These are phyloP conservation scores for Takifugu bimaculatus DNA, from an alignment of 2,113 vertebrate species.

Conservation along the genomic window DNA sequence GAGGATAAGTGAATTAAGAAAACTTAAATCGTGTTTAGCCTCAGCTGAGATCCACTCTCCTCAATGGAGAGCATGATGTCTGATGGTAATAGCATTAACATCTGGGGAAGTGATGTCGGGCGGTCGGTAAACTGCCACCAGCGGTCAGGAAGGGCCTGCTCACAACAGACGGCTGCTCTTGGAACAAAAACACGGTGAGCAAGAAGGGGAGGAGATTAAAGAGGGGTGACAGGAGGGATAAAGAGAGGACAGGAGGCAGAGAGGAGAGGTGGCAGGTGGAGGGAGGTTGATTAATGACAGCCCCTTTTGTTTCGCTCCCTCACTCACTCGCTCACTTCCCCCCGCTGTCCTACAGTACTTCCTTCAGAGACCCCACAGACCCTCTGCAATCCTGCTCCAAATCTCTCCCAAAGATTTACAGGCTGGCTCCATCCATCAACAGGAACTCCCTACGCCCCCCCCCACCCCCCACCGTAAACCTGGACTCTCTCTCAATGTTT, in stretches of 20 bases:
- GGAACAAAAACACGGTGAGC: conserved; percentile 19
- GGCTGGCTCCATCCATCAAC: conserved; percentile 64
- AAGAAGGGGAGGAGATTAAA: conserved; percentile 8
- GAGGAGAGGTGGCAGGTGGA: conserved; percentile 62
- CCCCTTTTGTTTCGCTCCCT: conserved; percentile 16
- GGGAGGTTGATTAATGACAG: conserved; percentile 73
- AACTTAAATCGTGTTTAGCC: conserved; percentile 52
- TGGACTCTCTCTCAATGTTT: conserved; percentile 4
- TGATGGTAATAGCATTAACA: conserved; percentile 62
- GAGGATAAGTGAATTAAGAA: conserved; percentile 66
- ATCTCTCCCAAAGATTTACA: conserved; percentile 49
- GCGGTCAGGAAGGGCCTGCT: conserved; percentile 17
- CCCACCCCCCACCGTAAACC: conserved; percentile 7
- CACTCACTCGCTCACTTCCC: neutral
- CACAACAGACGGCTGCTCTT: conserved; percentile 26
- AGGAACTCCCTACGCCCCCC: conserved; percentile 32
- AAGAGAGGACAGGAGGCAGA: conserved; percentile 47
- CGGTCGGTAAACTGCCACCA: conserved; percentile 11
- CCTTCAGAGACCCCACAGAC: conserved; percentile 55
- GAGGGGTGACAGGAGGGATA: conserved; percentile 28
- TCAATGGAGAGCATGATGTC: conserved; percentile 45
- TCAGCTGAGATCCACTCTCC: conserved; percentile 34
- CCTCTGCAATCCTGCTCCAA: conserved; percentile 47
- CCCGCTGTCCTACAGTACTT: conserved; percentile 21
- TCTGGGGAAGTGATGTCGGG: conserved; percentile 49